Evolutionary conservation across 2,797 vertebrate genomes (phyloP).

Genomic region (Crenuchus spilurus): DNA sequence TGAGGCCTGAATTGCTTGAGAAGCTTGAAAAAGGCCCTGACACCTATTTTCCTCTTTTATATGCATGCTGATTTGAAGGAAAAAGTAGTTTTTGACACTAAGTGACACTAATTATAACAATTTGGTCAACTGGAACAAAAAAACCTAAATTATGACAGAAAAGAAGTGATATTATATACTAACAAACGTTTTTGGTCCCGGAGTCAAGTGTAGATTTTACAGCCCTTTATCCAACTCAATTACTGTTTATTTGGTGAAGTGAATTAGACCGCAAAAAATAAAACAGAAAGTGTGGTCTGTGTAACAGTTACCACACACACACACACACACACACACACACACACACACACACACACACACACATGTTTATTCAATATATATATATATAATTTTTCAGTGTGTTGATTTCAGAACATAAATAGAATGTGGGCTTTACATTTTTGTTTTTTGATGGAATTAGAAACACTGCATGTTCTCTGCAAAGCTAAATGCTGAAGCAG

Average conservation of each 20-base stretch:
- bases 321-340: too few species aligned
- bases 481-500: conserved; percentile 9
- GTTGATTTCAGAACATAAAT: too few species aligned
- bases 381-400: too few species aligned
- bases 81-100: conserved; percentile 25
- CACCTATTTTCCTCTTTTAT: not conserved
- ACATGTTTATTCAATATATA: too few species aligned
- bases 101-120: conserved; percentile 41
- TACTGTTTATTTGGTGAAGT: too few species aligned
- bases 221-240: too few species aligned
- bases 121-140: conserved; percentile 28
- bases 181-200: conserved; percentile 20
- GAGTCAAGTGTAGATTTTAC: conserved; percentile 19
- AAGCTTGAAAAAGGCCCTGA: not conserved
- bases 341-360: too few species aligned
- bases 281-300: too few species aligned
- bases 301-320: too few species aligned
- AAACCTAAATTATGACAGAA: conserved; percentile 5
- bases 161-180: conserved; percentile 27
- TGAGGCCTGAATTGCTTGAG: conserved; percentile 17
- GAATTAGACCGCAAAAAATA: too few species aligned
- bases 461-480: not conserved
- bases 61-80: conserved; percentile 24
- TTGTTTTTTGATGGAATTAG: too few species aligned
- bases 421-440: too few species aligned